Conservation (phyloP, 2,888 invertebrate species). For the Mystacides longicornis region DNA sequence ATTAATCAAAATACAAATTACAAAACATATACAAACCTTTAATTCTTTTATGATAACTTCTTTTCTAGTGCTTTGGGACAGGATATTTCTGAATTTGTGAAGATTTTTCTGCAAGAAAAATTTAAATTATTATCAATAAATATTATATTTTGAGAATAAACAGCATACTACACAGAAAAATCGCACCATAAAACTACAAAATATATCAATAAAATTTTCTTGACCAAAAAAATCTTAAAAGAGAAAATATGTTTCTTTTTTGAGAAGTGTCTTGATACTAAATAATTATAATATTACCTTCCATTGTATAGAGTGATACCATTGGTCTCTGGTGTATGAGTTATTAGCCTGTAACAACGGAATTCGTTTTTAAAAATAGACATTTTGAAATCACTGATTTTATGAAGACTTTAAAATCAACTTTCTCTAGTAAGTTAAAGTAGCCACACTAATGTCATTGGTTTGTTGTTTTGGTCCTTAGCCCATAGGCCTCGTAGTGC, state of each 20-base stretch:
- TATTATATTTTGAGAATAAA: background rate
- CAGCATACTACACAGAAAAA: background rate
- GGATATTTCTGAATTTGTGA: conserved; percentile 62
- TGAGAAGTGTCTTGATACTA: too few species aligned
- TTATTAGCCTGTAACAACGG: conserved; percentile 64
- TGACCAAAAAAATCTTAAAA: too few species aligned
- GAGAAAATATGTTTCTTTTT: too few species aligned
- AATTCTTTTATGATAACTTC: conserved; percentile 70
- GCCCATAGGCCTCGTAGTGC: too few species aligned
- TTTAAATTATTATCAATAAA: conserved; percentile 9
- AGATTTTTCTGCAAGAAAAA: conserved; percentile 60
- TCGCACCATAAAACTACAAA: too few species aligned
- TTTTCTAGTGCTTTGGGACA: conserved; percentile 58
- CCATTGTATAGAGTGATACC: conserved; percentile 75
- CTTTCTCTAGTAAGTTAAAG: too few species aligned
- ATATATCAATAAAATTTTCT: too few species aligned
- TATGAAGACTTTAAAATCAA: too few species aligned
- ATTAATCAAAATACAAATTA: background rate
- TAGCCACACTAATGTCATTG: too few species aligned
- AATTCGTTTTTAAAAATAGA: too few species aligned
- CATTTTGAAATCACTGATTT: too few species aligned
- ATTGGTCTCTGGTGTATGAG: conserved; percentile 73
- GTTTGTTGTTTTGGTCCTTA: too few species aligned
- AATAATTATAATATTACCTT: conserved; percentile 49
- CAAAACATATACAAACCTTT: conserved; percentile 45